Conservation (phyloP, 2,113 vertebrate species). For the Sylvilagus bachmani region DNA sequence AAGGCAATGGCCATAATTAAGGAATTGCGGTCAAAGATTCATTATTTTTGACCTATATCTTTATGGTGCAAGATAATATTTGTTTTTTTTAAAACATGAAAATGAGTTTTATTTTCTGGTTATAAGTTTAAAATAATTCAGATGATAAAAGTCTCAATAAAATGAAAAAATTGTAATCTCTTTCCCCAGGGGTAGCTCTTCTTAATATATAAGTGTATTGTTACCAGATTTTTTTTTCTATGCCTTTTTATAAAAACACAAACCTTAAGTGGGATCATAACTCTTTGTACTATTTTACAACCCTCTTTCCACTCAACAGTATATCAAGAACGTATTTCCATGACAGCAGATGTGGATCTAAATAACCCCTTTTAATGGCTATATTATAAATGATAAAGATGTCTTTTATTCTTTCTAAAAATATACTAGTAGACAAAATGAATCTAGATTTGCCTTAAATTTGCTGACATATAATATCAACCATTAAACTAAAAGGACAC, state of each 20-base stretch:
- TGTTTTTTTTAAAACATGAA: slow-evolving; percentile 37
- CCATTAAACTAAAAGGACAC: slow-evolving; percentile 22
- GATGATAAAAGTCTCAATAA: slow-evolving; percentile 53
- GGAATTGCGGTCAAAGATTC: slow-evolving; percentile 31
- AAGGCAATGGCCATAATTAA: slow-evolving; percentile 24
- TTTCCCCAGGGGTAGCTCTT: slow-evolving; percentile 47
- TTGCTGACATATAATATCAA: slow-evolving; percentile 35
- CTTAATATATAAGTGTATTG: slow-evolving; percentile 46
- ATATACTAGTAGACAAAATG: slow-evolving; percentile 43
- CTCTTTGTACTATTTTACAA: slow-evolving; percentile 52
- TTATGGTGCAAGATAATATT: slow-evolving; percentile 45
- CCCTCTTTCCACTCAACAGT: slow-evolving; percentile 30
- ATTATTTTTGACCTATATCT: slow-evolving; percentile 55
- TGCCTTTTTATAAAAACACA: slow-evolving; percentile 63
- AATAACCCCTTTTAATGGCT: slow-evolving; percentile 46
- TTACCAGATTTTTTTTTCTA: slow-evolving; percentile 16
- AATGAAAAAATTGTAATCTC: slow-evolving; percentile 38
- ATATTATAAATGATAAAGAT: slow-evolving; percentile 52
- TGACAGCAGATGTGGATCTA: slow-evolving; percentile 34
- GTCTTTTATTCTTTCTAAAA: slow-evolving; percentile 55
- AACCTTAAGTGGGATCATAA: slow-evolving; percentile 36
- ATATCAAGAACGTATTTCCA: slow-evolving; percentile 41
- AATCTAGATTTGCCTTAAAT: slow-evolving; percentile 59
- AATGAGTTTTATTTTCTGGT: slow-evolving; percentile 53
- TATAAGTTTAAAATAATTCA: slow-evolving; percentile 58